Evolutionary conservation across 2,113 vertebrate genomes (phyloP), one percentile per base, ranked within the genome.

Genomic region (Vimba vimba): DNA sequence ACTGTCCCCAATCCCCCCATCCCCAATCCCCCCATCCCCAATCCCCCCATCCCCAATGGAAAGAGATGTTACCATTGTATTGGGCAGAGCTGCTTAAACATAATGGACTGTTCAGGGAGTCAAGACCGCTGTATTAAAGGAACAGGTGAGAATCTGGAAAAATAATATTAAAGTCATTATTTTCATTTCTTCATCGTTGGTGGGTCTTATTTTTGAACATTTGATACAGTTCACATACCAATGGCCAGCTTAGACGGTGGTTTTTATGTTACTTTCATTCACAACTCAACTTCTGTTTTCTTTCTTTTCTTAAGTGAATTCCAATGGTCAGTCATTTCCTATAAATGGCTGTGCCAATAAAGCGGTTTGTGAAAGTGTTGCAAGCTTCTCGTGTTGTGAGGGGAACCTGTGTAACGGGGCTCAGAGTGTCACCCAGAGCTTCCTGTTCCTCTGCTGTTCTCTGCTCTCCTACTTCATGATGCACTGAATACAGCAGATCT

Each of bases 301-400:
- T 64, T 52, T 27, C 80, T 47, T 68, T 25, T 8, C 8, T 0
- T 0, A 52, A 81, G 93, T 90, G 78, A 47, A 17, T 0, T 2
- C 0, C 0, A 0, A 17, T 6, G 17, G 39, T 0, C 8, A 47
- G 21, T 0, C 0, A 17, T 1, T 36, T 91, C 2, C 10, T 0
- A 0, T 87, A 83, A 93, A 91, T 79, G 92, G 93, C 62, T 94
- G 93, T 30, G 86, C 71, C 8, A 88, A 91, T 43, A 79, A 83
- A 64, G 0, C 2, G 3, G 0, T 89, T 0, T 94, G 92, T 55
- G 21, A 52, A 39, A 15, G 6, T 25, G 9, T 3, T 75, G 2
- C 2, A 27, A 13, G 19, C 23, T 25, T 47, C 39, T 6, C 4
- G 11, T 71, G 68, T 10, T 71, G 68, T 82, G 43, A 88, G 81